A percentile compares a stretch with the other conserved stretches of the same genome.
Evolutionary conservation across 2,797 vertebrate genomes (phyloP).

Genomic region (Streptopelia turtur): DNA sequence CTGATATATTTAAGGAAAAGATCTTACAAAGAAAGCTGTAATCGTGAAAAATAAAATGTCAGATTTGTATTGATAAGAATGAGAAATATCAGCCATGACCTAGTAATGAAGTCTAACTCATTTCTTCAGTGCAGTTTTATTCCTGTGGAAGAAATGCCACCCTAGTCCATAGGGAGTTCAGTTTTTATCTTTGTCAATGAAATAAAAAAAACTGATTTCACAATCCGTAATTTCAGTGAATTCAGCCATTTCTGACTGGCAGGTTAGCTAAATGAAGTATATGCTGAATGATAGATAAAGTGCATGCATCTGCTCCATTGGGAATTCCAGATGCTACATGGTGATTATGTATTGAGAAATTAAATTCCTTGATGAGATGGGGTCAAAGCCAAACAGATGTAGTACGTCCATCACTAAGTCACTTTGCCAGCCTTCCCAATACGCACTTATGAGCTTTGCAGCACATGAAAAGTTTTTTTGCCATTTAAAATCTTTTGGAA

Average conservation of each 20-base stretch:
- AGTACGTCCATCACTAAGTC: background rate
- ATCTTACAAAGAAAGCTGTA: background rate
- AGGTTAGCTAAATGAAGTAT: background rate
- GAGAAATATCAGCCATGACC: background rate
- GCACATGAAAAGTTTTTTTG: background rate
- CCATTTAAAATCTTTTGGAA: background rate
- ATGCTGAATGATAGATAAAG: background rate
- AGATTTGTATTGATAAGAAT: background rate
- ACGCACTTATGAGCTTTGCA: background rate
- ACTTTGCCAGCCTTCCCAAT: background rate
- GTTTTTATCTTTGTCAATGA: background rate
- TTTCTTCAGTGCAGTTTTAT: background rate
- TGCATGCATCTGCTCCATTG: background rate
- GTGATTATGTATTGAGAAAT: background rate
- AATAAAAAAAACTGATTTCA: background rate
- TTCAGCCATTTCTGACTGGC: background rate
- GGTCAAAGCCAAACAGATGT: background rate
- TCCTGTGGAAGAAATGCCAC: background rate
- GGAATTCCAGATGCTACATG: background rate
- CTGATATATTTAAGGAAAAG: background rate
- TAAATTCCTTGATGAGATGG: background rate
- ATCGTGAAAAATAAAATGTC: background rate
- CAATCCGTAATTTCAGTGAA: background rate
- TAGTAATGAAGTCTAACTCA: background rate
- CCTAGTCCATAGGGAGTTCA: background rate